Evolutionary conservation across 2,797 vertebrate genomes (phyloP).

Genomic region (Acomys russatus): DNA sequence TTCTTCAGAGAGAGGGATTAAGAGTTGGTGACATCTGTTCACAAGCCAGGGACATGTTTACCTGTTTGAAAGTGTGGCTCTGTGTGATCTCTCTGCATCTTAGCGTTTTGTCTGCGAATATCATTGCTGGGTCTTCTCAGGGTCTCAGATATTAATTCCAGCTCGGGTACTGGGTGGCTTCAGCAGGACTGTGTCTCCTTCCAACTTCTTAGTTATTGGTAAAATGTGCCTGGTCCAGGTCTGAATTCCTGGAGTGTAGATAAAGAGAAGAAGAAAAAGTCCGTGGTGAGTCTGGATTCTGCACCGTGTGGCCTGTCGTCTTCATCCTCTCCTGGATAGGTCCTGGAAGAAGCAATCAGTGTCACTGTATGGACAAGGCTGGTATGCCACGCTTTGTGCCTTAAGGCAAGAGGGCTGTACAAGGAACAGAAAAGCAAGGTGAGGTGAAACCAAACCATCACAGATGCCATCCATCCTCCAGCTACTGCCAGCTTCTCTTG

Average conservation of each 20-base stretch:
- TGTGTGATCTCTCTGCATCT: neutral
- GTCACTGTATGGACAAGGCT: neutral
- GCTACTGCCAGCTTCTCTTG: too few relatives aligned
- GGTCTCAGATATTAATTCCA: neutral
- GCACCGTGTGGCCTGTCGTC: neutral
- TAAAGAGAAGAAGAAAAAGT: neutral
- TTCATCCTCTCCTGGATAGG: neutral
- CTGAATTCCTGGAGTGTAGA: slow-evolving; percentile 9
- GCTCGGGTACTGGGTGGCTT: neutral
- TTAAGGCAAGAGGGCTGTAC: neutral
- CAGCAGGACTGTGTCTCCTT: neutral
- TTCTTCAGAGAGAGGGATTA: neutral
- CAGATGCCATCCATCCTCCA: neutral
- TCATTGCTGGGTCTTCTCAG: neutral
- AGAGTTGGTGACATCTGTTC: neutral
- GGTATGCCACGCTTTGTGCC: neutral
- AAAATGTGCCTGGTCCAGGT: neutral
- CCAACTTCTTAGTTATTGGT: neutral
- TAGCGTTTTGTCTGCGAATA: neutral
- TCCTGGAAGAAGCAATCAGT: neutral
- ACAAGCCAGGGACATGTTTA: neutral
- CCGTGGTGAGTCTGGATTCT: neutral
- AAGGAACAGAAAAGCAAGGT: neutral
- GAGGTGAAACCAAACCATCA: neutral
- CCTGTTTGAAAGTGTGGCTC: neutral